Conservation (phyloP, 2,797 vertebrate species). For the Halcyon badia region DNA sequence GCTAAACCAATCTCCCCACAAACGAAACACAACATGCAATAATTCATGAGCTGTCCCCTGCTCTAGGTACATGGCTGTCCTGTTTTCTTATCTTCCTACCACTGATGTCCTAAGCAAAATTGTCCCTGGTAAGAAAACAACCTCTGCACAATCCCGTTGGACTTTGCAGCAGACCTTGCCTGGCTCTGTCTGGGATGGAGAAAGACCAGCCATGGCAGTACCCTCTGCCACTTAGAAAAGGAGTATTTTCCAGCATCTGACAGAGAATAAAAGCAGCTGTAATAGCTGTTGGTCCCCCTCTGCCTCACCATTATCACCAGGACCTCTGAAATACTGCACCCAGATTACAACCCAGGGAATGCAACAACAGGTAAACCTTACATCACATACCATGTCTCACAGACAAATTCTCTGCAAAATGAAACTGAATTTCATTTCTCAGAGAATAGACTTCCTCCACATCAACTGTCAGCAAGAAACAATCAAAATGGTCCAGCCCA, state of each 20-base stretch:
- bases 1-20: rapidly evolving
- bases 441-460: neutral
- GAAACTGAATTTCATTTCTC: neutral
- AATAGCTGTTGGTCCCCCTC: neutral
- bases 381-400: neutral
- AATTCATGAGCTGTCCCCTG: neutral
- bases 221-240: neutral
- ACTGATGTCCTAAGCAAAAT: neutral
- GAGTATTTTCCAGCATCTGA: neutral
- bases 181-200: neutral
- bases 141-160: neutral
- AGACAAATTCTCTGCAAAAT: neutral
- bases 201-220: neutral
- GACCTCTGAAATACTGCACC: neutral
- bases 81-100: neutral
- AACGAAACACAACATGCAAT: rapidly evolving
- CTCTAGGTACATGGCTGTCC: neutral
- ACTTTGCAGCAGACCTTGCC: neutral
- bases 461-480: neutral
- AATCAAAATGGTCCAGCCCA: neutral
- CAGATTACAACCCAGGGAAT: neutral
- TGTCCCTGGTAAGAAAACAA: neutral
- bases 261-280: neutral
- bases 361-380: neutral
- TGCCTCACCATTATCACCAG: rapidly evolving